Base-by-base conservation (phyloP, 2,113 vertebrate species). In the Clarias macrocephalus region DNA sequence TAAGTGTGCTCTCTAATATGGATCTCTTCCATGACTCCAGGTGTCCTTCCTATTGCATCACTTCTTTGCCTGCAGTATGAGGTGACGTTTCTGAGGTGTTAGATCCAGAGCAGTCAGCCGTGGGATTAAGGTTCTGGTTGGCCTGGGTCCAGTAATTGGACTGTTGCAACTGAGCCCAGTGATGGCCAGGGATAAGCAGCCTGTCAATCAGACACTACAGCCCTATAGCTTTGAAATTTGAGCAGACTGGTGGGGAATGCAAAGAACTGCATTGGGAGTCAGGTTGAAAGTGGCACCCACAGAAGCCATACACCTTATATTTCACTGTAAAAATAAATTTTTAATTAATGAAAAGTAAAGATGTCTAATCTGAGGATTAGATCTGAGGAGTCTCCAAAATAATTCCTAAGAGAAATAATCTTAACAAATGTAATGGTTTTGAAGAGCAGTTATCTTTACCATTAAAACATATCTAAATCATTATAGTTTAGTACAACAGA, bases 111-210 rank as follows among this genome's bases (percentile, higher is more conserved):
- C 84, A 86, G 80, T 80, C 90, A 90, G 85, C 80, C 86, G 62
- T 90, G 80, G 88, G 84, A 90, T 90, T 89, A 85, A 70, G 88
- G 66, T 88, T 90, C 84, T 88, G 90, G 84, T 81, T 85, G 57
- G 84, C 80, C 66, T 83, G 76, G 86, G 84, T 84, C 82, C 86
- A 86, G 90, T 90, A 90, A 90, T 89, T 90, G 88, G 86, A 84
- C 86, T 81, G 84, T 82, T 68, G 86, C 81, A 86, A 84, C 77
- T 10, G 62, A 80, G 83, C 75, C 68, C 54, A 72, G 62, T 87
- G 70, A 84, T 86, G 80, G 86, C 83, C 90, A 90, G 68, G 88
- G 88, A 84, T 73, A 81, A 84, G 57, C 86, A 48, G 66, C 66
- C 84, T 89, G 88, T 89, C 90, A 83, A 33, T 89, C 88, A 85